Evolutionary conservation across 2,797 vertebrate species (phyloP).

Genomic region (Phoeniculus purpureus): DNA sequence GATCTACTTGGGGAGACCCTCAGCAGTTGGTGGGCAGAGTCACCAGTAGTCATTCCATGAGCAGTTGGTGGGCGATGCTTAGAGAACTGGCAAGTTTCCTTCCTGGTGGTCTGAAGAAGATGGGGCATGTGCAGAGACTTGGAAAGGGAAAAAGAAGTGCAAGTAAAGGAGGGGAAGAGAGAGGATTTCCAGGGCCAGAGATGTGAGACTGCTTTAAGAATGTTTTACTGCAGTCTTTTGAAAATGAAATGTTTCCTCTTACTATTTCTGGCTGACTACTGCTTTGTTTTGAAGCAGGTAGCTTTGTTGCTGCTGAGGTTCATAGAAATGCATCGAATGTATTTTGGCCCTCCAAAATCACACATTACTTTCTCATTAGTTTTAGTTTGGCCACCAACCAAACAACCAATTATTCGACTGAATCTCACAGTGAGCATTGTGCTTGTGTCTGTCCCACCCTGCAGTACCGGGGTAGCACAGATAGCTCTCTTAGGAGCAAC

Average conservation of each 20-base stretch:
- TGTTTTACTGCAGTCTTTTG: neutral
- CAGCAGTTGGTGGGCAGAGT: neutral
- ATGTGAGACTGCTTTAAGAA: neutral
- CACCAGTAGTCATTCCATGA: accelerated
- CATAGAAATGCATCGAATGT: neutral
- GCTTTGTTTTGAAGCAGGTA: neutral
- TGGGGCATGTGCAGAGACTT: neutral
- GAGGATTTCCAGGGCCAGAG: neutral
- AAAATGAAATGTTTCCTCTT: neutral
- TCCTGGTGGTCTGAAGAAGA: neutral
- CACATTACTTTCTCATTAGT: neutral
- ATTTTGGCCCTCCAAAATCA: neutral
- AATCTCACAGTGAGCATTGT: neutral
- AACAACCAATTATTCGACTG: neutral
- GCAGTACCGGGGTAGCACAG: neutral
- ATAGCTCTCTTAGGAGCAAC: neutral
- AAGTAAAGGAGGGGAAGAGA: neutral
- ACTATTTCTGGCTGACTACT: neutral
- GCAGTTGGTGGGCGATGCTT: neutral
- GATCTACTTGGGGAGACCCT: neutral
- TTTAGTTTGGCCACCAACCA: neutral
- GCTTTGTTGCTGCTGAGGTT: neutral
- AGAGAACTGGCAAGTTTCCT: neutral
- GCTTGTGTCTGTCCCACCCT: neutral
- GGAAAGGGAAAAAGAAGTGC: neutral